Conservation (phyloP, 2,113 vertebrate species). For the Miniopterus natalensis region DNA sequence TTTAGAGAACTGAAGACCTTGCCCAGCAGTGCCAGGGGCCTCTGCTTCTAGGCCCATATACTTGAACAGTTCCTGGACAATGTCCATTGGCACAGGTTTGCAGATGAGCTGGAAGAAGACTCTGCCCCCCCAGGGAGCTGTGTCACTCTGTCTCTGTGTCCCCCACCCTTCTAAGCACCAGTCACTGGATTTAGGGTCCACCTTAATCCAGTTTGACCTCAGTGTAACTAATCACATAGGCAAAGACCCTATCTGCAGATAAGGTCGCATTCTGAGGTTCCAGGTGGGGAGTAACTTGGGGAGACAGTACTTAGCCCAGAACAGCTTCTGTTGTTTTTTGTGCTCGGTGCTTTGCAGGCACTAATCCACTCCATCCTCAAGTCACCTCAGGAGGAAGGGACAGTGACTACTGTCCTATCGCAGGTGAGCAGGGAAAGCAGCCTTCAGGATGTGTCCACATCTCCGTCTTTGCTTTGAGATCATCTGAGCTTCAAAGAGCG, state of each 20-base stretch:
- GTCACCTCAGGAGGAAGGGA: neutral
- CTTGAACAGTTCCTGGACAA: neutral
- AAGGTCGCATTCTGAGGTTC: neutral
- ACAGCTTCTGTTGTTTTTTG: neutral
- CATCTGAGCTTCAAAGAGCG: neutral
- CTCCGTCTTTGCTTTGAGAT: neutral
- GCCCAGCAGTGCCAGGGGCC: no score
- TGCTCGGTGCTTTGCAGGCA: neutral
- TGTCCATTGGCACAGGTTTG: no score
- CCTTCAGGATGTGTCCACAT: fast-evolving
- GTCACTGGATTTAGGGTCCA: neutral
- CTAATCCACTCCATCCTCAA: neutral
- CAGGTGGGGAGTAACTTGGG: neutral
- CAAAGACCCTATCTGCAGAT: neutral
- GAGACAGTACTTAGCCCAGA: neutral
- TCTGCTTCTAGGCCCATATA: fast-evolving
- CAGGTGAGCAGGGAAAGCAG: neutral
- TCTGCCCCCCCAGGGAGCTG: neutral
- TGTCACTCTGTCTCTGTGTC: neutral
- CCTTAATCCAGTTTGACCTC: neutral
- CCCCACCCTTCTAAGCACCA: neutral
- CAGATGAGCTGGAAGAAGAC: neutral
- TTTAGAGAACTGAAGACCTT: neutral
- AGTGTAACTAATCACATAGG: neutral
- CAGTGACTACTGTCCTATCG: neutral